A percentile compares a stretch with the other conserved stretches of the same genome.
These are phyloP conservation scores for Chloroclysta siterata DNA, from an alignment of 2,888 invertebrate species.

Conservation along the genomic window DNA sequence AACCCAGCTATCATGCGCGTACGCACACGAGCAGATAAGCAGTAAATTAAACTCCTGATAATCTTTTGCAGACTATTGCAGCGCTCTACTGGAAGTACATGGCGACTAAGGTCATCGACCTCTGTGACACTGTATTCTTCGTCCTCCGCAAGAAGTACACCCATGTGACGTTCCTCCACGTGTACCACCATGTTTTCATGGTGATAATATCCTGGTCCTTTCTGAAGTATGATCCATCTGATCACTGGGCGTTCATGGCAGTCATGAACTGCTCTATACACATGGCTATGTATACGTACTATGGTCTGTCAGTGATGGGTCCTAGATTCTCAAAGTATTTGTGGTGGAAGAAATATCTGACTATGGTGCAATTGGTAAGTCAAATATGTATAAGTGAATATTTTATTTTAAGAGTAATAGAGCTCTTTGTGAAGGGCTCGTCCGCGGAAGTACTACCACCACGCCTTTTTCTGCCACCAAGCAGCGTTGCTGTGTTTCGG, in stretches of 20 bases:
- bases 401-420: no score
- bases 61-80: constrained; percentile 48
- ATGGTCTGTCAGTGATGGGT: constrained; percentile 88
- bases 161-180: constrained; percentile 93
- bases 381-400: neutral
- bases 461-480: no score
- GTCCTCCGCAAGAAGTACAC: constrained; percentile 89
- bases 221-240: constrained; percentile 89
- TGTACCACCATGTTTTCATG: constrained; percentile 92
- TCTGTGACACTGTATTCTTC: constrained; percentile 91
- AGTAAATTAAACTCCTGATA: no score
- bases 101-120: constrained; percentile 88
- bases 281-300: constrained; percentile 90
- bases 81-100: constrained; percentile 87
- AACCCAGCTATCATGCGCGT: no score
- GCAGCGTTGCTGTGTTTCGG: no score
- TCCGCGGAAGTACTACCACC: no score
- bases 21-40: no score
- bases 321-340: constrained; percentile 87
- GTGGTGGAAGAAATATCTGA: constrained; percentile 94
- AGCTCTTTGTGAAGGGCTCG: no score
- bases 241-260: constrained; percentile 89
- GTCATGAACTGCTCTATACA: constrained; percentile 89
- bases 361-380: constrained; percentile 88
- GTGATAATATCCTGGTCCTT: constrained; percentile 89